Evolutionary conservation across 2,888 invertebrate species (phyloP).

Genomic region (Oligia fasciuncula): DNA sequence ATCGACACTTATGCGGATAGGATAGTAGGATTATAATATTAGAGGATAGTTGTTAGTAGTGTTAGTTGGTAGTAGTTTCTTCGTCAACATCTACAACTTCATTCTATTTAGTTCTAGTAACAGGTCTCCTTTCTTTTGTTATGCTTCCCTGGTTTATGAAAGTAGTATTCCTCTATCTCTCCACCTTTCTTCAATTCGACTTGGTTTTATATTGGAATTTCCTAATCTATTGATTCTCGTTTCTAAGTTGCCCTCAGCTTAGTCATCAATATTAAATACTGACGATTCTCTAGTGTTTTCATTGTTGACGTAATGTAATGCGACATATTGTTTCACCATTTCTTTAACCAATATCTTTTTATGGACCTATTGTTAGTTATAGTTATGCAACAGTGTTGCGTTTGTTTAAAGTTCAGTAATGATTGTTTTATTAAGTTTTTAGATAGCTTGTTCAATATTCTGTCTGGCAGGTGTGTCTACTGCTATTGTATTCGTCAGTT

Average conservation of each 20-base stretch:
- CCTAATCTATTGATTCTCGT: background rate
- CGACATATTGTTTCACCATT: conserved; percentile 5
- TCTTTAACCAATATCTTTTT: conserved; percentile 1
- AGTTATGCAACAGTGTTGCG: background rate
- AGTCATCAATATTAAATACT: background rate
- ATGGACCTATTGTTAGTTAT: background rate
- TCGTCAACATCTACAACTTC: background rate
- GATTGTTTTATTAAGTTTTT: conserved; percentile 5
- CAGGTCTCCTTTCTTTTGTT: background rate
- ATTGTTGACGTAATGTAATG: background rate
- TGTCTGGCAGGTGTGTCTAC: background rate
- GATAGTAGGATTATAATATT: too few relatives aligned
- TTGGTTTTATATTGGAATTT: background rate
- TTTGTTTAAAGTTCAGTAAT: background rate
- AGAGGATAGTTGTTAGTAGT: too few relatives aligned
- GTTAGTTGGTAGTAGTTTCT: background rate
- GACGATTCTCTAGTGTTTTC: background rate
- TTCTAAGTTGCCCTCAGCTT: background rate
- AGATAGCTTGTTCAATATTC: background rate
- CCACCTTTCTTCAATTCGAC: background rate
- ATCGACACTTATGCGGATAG: too few relatives aligned
- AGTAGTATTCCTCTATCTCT: background rate
- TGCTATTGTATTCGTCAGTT: background rate
- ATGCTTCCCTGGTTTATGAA: background rate
- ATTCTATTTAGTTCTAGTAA: background rate